These are phyloP conservation scores for Phyllotis vaccarum DNA, from an alignment of 2,797 vertebrate genomes.

Conservation along the genomic window DNA sequence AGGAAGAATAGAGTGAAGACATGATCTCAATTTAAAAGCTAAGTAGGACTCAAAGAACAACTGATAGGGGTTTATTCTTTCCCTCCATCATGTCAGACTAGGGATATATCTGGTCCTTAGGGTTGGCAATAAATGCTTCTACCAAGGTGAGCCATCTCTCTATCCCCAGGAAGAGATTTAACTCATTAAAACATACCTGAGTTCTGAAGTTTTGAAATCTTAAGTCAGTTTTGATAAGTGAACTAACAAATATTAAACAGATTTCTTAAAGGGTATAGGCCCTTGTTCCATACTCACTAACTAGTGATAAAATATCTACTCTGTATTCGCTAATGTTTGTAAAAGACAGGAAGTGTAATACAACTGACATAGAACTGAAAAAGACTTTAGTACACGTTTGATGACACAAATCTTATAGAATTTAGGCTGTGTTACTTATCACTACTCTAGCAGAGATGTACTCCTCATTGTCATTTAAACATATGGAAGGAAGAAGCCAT, in stretches of 20 bases:
- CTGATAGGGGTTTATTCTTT: background rate
- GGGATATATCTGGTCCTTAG: background rate
- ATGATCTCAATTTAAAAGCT: conserved; percentile 77
- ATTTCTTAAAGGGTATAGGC: background rate
- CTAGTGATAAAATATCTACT: background rate
- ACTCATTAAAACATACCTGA: background rate
- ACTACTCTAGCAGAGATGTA: background rate
- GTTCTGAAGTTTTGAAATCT: conserved; percentile 5
- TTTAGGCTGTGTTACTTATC: background rate
- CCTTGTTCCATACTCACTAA: background rate
- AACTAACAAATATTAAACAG: background rate
- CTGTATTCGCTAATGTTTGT: background rate
- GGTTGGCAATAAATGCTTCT: background rate
- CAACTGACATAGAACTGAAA: background rate
- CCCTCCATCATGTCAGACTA: background rate
- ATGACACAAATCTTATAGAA: conserved; percentile 4
- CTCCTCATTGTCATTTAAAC: background rate
- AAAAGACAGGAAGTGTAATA: background rate
- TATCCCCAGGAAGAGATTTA: background rate
- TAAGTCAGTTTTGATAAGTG: background rate
- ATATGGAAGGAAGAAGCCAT: background rate
- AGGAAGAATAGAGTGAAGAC: conserved; percentile 76
- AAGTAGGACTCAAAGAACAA: conserved; percentile 70
- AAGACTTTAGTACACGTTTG: background rate
- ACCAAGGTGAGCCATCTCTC: background rate